phyloP scores from a whole-genome alignment of 1,140 invertebrate species.

The Adelges cooleyi region DNA sequence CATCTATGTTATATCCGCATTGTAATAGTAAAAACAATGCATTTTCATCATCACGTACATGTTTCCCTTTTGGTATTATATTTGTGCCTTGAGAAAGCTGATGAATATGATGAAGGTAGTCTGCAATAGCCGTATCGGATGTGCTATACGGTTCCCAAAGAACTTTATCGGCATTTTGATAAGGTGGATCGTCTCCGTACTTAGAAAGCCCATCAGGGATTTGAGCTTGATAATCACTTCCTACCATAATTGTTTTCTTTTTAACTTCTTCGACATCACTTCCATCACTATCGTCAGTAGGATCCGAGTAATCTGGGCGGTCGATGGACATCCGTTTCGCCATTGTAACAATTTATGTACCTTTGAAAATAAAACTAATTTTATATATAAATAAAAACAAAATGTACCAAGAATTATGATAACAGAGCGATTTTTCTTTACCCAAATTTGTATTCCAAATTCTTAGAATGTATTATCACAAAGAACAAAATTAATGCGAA shows the following conservation, averaged over 20 bases:
- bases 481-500: too few species aligned
- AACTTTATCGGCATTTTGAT: constrained; percentile 92
- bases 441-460: too few species aligned
- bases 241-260: constrained; percentile 80
- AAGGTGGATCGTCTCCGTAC: constrained; percentile 83
- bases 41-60: constrained; percentile 87
- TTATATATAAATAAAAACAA: too few species aligned
- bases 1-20: constrained; percentile 88
- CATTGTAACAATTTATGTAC: not conserved
- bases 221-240: constrained; percentile 82
- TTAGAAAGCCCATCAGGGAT: constrained; percentile 78
- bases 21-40: constrained; percentile 82
- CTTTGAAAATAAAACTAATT: too few species aligned
- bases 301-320: constrained; percentile 20
- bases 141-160: constrained; percentile 80
- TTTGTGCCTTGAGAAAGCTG: constrained; percentile 46
- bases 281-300: constrained; percentile 15
- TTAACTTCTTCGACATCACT: constrained; percentile 24
- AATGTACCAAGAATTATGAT: too few species aligned
- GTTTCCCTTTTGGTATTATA: constrained; percentile 58
- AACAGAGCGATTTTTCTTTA: too few species aligned
- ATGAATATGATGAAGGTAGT: constrained; percentile 64
- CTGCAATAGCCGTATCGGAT: constrained; percentile 60
- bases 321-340: constrained; percentile 1
- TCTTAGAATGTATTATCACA: too few species aligned